phyloP scores from a whole-genome alignment of 2,797 vertebrate species.

The Gila robusta region DNA sequence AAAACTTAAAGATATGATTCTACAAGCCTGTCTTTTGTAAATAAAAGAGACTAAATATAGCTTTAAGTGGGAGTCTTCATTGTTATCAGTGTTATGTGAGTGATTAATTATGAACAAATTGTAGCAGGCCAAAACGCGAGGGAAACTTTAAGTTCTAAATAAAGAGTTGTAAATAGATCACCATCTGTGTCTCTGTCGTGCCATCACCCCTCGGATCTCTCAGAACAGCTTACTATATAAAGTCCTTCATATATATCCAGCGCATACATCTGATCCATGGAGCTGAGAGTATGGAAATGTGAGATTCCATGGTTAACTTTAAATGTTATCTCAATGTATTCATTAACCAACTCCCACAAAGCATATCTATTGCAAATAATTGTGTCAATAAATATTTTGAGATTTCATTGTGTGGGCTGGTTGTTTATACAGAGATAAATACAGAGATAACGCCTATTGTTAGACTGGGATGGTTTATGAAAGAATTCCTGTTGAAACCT shows the following conservation, averaged over 20 bases:
- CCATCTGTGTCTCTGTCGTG: slow-evolving; percentile 63
- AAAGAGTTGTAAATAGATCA: slow-evolving; percentile 61
- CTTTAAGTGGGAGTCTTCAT: slow-evolving; percentile 41
- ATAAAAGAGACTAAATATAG: slow-evolving; percentile 42
- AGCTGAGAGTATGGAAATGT: slow-evolving; percentile 19
- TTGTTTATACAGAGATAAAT: background rate
- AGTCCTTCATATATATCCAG: slow-evolving; percentile 14
- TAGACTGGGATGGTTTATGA: background rate
- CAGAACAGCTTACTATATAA: slow-evolving; percentile 7
- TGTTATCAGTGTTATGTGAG: slow-evolving; percentile 31
- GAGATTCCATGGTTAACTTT: slow-evolving; percentile 15
- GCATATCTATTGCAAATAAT: background rate
- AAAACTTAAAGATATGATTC: background rate
- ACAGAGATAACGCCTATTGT: background rate
- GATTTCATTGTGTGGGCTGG: slow-evolving; percentile 4
- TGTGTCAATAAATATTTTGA: background rate
- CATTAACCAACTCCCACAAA: background rate
- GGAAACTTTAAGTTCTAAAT: slow-evolving; percentile 52
- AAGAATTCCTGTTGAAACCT: slow-evolving; percentile 25
- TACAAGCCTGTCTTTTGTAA: background rate
- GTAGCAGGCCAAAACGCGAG: slow-evolving; percentile 46
- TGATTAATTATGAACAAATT: slow-evolving; percentile 55
- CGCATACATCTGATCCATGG: slow-evolving; percentile 2
- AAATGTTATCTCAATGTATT: background rate
- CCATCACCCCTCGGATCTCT: slow-evolving; percentile 44